Percentiles rank a stretch among this genome's conserved stretches.
Conservation (phyloP, 2,113 vertebrate species). For the Centropristis striata region DNA sequence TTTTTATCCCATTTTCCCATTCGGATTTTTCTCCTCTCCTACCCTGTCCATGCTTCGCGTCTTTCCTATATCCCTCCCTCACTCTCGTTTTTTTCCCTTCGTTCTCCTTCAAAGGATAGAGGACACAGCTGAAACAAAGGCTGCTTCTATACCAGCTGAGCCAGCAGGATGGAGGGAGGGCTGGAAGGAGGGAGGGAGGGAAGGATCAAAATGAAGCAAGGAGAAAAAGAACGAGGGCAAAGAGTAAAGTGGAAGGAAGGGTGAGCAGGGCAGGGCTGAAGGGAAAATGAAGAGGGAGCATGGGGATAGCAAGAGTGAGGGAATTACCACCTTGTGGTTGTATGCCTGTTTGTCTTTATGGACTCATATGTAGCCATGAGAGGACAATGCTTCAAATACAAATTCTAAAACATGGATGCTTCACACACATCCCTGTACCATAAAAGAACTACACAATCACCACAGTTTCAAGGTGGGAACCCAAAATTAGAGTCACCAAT, state of each 20-base stretch:
- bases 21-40: conserved; percentile 35
- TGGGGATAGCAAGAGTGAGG: background rate
- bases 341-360: no score
- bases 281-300: conserved; percentile 20
- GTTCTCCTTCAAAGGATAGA: conserved; percentile 70
- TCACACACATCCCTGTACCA: no score
- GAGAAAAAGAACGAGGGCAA: conserved; percentile 63
- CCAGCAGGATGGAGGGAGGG: conserved; percentile 68
- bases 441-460: no score
- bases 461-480: no score
- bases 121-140: conserved; percentile 76
- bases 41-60: conserved; percentile 24
- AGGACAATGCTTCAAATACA: no score
- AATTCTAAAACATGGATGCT: no score
- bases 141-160: conserved; percentile 76
- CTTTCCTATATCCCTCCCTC: conserved; percentile 9
- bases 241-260: conserved; percentile 54
- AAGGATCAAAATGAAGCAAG: conserved; percentile 47
- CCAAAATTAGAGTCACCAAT: no score
- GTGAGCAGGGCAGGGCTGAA: conserved; percentile 28
- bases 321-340: no score
- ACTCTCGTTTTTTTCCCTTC: conserved; percentile 29
- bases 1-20: conserved; percentile 34
- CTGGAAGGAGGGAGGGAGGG: conserved; percentile 31
- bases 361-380: no score